Conservation (phyloP, 2,113 vertebrate genomes). For the Delphinapterus leucas region DNA sequence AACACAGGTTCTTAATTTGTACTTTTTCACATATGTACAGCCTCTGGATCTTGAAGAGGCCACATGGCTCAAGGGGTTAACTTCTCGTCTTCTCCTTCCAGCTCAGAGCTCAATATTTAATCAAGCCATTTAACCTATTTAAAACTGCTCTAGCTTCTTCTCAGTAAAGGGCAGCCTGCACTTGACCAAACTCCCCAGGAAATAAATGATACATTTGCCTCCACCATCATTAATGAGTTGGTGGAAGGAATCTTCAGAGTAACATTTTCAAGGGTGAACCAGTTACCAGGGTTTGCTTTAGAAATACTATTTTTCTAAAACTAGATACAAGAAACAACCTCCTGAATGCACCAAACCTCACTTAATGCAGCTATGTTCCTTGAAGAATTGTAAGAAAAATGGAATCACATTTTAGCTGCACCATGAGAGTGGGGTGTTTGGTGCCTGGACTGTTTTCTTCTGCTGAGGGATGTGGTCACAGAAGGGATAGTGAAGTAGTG, state of each 20-base stretch:
- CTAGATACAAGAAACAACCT: background rate
- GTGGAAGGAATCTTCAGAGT: background rate
- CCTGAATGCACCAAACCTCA: background rate
- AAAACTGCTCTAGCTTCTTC: background rate
- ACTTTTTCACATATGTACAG: slow-evolving; percentile 51
- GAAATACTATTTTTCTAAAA: background rate
- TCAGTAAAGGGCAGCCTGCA: background rate
- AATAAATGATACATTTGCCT: background rate
- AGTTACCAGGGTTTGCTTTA: background rate
- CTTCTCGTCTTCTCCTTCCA: background rate
- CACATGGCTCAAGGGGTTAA: slow-evolving; percentile 30
- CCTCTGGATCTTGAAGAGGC: slow-evolving; percentile 26
- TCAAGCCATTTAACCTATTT: background rate
- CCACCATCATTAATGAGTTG: background rate
- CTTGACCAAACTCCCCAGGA: background rate
- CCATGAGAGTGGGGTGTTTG: background rate
- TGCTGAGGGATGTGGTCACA: background rate
- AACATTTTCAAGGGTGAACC: slow-evolving; percentile 10
- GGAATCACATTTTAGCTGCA: slow-evolving; percentile 45
- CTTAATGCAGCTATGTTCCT: background rate
- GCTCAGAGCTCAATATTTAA: background rate
- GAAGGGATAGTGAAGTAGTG: background rate
- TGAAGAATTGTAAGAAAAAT: slow-evolving; percentile 14
- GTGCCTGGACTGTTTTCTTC: background rate
- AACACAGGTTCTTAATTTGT: slow-evolving; percentile 35